These are phyloP conservation scores for Sipha maydis DNA, from an alignment of 2,888 invertebrate species.

Conservation along the genomic window DNA sequence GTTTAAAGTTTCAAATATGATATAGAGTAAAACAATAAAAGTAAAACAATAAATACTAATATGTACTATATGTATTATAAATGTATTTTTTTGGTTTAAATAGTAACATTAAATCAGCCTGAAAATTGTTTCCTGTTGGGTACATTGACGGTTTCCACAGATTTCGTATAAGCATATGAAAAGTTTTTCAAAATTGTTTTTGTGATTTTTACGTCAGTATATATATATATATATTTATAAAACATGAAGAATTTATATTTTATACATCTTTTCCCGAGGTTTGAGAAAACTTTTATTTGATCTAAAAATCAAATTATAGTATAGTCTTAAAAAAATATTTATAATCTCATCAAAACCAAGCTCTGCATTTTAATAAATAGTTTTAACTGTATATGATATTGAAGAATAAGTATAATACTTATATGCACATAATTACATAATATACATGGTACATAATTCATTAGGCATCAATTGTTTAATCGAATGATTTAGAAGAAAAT, in stretches of 20 bases:
- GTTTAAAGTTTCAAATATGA: slow-evolving; percentile 12
- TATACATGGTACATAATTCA: too few relatives aligned
- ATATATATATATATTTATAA: neutral
- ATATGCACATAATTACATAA: too few relatives aligned
- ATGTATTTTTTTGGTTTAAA: neutral
- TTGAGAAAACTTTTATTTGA: neutral
- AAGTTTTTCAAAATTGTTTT: neutral
- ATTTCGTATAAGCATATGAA: neutral
- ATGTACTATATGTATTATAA: neutral
- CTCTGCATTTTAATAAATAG: too few relatives aligned
- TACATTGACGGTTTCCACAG: neutral
- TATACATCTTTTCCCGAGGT: neutral
- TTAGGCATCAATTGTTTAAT: too few relatives aligned
- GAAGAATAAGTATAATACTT: too few relatives aligned
- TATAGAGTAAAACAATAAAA: neutral
- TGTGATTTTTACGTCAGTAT: neutral
- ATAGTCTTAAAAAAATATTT: neutral
- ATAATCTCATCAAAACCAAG: neutral
- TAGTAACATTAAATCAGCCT: slow-evolving; percentile 16
- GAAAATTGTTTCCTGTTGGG: neutral
- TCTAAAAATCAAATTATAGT: neutral
- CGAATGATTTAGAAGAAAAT: too few relatives aligned
- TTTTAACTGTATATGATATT: too few relatives aligned
- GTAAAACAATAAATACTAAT: neutral
- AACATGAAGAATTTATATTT: neutral